Evolutionary conservation across 2,113 vertebrate genomes (phyloP).

Genomic region (Lucifuga dentata): DNA sequence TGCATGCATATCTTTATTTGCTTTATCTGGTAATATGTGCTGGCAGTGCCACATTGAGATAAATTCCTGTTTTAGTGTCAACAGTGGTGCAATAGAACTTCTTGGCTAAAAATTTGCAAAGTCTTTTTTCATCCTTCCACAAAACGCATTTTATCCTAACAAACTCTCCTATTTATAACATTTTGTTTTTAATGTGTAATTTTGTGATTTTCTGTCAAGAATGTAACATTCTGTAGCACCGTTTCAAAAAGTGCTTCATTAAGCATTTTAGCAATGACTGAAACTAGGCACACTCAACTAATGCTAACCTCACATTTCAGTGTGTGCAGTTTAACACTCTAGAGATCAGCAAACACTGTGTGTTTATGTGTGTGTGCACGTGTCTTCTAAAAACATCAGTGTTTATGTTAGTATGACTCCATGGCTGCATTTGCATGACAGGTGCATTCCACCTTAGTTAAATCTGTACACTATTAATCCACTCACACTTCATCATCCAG

Average conservation of each 20-base stretch:
- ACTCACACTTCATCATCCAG: constrained; percentile 31
- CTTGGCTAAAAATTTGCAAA: neutral
- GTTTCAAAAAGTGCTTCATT: too few species aligned
- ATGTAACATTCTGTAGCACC: too few species aligned
- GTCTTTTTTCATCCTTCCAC: neutral
- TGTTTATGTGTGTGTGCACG: constrained; percentile 11
- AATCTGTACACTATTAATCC: constrained; percentile 37
- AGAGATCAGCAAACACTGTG: constrained; percentile 8
- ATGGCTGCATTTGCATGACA: constrained; percentile 32
- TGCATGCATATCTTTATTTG: constrained; percentile 22
- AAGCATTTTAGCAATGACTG: neutral
- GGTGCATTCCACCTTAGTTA: constrained; percentile 35
- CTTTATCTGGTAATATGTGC: constrained; percentile 7
- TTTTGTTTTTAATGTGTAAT: neutral
- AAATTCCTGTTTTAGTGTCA: neutral
- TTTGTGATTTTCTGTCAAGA: too few species aligned
- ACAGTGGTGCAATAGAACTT: neutral
- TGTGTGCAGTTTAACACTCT: constrained; percentile 4
- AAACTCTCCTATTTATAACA: neutral
- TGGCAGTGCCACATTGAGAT: neutral
- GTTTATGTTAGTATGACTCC: constrained; percentile 52
- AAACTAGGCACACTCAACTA: neutral
- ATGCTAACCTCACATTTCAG: constrained; percentile 3
- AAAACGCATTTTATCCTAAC: neutral
- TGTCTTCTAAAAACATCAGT: constrained; percentile 42